These are phyloP conservation scores for Corythornis cristatus DNA, from an alignment of 2,113 vertebrate species.

Conservation along the genomic window DNA sequence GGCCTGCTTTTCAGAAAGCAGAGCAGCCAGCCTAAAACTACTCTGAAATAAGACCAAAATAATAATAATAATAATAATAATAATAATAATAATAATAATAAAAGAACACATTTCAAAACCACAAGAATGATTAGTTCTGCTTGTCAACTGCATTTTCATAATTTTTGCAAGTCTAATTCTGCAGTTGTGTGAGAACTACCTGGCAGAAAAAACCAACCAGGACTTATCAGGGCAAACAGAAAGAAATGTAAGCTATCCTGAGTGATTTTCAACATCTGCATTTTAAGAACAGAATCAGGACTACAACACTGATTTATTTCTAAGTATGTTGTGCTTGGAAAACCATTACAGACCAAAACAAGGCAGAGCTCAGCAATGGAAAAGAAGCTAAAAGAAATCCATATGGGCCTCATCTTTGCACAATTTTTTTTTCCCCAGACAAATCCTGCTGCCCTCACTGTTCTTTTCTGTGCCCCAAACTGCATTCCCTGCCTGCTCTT, in stretches of 20 bases:
- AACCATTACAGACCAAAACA: slow-evolving; percentile 62
- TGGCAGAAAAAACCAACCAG: slow-evolving; percentile 39
- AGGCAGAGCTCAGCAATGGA: slow-evolving; percentile 38
- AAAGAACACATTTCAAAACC: background rate
- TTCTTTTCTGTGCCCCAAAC: background rate
- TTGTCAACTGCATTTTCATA: slow-evolving; percentile 52
- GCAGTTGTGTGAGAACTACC: slow-evolving; percentile 25
- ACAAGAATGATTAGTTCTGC: slow-evolving; percentile 33
- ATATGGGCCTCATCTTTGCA: slow-evolving; percentile 1
- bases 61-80: too few species aligned
- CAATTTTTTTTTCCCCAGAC: background rate
- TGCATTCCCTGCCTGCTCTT: background rate
- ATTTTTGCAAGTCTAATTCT: slow-evolving; percentile 56
- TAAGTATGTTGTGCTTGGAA: slow-evolving; percentile 53
- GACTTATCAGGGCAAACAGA: slow-evolving; percentile 60
- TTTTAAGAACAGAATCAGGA: slow-evolving; percentile 32
- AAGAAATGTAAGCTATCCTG: slow-evolving; percentile 59
- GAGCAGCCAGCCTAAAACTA: background rate
- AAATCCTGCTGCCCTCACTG: background rate
- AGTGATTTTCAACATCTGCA: slow-evolving; percentile 58
- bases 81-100: background rate
- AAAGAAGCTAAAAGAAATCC: slow-evolving; percentile 38
- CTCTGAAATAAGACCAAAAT: background rate
- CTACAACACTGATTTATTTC: slow-evolving; percentile 52
- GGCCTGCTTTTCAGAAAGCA: background rate